phyloP scores from a whole-genome alignment of 2,888 invertebrate species.

The Volucella bombylans region DNA sequence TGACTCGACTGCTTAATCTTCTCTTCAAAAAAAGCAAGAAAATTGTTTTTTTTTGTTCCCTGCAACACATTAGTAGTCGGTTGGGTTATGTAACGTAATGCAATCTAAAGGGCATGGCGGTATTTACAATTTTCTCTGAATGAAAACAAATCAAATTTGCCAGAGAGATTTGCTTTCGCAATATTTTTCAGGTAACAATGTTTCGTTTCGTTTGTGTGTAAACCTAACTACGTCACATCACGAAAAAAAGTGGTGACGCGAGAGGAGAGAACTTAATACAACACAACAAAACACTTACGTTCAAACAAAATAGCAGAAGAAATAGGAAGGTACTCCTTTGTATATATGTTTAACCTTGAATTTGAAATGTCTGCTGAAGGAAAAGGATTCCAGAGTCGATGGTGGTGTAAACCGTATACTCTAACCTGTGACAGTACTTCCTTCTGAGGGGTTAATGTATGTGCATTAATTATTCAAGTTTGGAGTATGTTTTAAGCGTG shows the following conservation, averaged over 20 bases:
- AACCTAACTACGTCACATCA: background rate
- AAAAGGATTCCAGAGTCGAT: background rate
- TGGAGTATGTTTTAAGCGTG: constrained; percentile 16
- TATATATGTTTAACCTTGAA: constrained; percentile 20
- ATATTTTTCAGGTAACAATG: constrained; percentile 4
- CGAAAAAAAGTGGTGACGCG: background rate
- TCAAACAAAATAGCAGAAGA: background rate
- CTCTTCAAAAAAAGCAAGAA: too few relatives aligned
- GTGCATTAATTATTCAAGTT: constrained; percentile 37
- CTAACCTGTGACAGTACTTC: background rate
- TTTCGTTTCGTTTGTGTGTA: background rate
- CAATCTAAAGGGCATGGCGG: too few relatives aligned
- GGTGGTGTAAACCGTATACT: too few relatives aligned
- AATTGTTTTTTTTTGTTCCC: constrained; percentile 1
- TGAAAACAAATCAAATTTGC: constrained; percentile 24
- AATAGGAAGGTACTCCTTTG: background rate
- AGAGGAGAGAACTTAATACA: too few relatives aligned
- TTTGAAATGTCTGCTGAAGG: background rate
- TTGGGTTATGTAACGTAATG: too few relatives aligned
- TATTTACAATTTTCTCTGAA: too few relatives aligned
- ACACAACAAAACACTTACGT: too few relatives aligned
- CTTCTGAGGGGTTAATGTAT: constrained; percentile 20
- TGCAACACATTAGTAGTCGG: background rate
- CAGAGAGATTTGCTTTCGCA: constrained; percentile 15
- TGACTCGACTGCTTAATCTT: too few relatives aligned